These are phyloP conservation scores for Brachyalestes nurse DNA, from an alignment of 2,797 vertebrate genomes.

Conservation along the genomic window DNA sequence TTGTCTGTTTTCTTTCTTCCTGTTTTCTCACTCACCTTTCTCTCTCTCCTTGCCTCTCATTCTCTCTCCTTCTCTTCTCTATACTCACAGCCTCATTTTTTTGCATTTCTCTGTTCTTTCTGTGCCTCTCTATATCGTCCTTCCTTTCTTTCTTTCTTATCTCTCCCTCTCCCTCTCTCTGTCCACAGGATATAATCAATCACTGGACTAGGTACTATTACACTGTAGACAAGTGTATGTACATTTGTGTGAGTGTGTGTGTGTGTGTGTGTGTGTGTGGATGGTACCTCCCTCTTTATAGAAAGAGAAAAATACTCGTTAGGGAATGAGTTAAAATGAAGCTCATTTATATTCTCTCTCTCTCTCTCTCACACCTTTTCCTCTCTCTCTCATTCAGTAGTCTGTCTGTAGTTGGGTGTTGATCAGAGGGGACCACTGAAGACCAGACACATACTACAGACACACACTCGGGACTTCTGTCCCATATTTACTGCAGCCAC, in stretches of 20 bases:
- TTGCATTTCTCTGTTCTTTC: not conserved
- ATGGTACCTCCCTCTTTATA: no score
- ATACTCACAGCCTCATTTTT: no score
- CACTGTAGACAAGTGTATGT: not conserved
- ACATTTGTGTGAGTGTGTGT: not conserved
- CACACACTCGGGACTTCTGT: slow-evolving; percentile 4
- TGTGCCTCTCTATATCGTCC: not conserved
- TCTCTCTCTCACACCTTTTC: not conserved
- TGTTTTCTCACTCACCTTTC: not conserved
- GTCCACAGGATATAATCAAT: not conserved
- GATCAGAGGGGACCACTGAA: slow-evolving; percentile 22
- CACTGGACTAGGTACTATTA: slow-evolving; percentile 14
- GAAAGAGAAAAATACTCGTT: no score
- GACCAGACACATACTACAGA: slow-evolving; percentile 20
- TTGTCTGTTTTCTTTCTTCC: no score
- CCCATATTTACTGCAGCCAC: slow-evolving; percentile 23
- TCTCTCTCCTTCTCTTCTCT: not conserved
- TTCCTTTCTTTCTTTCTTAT: not conserved
- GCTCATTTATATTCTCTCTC: not conserved
- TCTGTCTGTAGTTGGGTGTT: slow-evolving; percentile 24
- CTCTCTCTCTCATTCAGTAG: not conserved
- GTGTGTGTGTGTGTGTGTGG: not conserved
- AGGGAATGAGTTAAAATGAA: not conserved
- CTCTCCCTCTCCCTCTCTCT: not conserved
- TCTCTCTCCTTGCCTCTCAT: not conserved